Evolutionary conservation across 1,140 invertebrate species (phyloP), one percentile per base, ranked within the genome.

Genomic region (Patella vulgata): DNA sequence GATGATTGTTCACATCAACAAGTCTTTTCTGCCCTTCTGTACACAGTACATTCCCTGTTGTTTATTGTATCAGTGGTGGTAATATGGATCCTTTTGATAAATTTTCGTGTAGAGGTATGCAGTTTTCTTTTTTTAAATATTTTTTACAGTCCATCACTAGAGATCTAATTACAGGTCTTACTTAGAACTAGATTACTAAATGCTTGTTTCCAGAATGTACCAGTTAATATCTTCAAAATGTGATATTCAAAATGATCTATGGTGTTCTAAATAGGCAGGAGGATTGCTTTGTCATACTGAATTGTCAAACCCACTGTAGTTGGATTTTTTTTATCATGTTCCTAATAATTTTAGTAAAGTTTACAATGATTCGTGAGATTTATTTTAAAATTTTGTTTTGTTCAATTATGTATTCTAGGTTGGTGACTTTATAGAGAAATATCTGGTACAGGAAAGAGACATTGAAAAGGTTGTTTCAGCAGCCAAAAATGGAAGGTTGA

Each of bases 341-440:
- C n/a, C n/a, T n/a, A n/a, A n/a, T n/a, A n/a, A n/a, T n/a, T n/a
- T n/a, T n/a, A n/a, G n/a, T n/a, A n/a, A n/a, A n/a, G n/a, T n/a
- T n/a, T n/a, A n/a, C n/a, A n/a, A n/a, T n/a, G n/a, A n/a, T n/a
- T n/a, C n/a, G n/a, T n/a, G n/a, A n/a, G n/a, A n/a, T n/a, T n/a
- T n/a, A n/a, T n/a, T n/a, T n/a, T n/a, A n/a, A n/a, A n/a, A n/a
- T n/a, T n/a, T n/a, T n/a, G n/a, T n/a, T n/a, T n/a, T n/a, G n/a
- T n/a, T n/a, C n/a, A n/a, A n/a, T n/a, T n/a, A n/a, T 46, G 62
- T 53, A 31, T 58, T 66, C 9, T 44, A 79, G 75, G 53, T 65
- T 39, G 78, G 78, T 11, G 78, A 80, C 48, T 47, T 70, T 12
- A 78, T 82, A 52, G 80, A 82, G 64, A 69, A 71, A 42, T 76